Evolutionary conservation across 30 jellyfish, hydroid and myxozoan genomes (phyloP).

Genomic region (Catostylus mosaicus): DNA sequence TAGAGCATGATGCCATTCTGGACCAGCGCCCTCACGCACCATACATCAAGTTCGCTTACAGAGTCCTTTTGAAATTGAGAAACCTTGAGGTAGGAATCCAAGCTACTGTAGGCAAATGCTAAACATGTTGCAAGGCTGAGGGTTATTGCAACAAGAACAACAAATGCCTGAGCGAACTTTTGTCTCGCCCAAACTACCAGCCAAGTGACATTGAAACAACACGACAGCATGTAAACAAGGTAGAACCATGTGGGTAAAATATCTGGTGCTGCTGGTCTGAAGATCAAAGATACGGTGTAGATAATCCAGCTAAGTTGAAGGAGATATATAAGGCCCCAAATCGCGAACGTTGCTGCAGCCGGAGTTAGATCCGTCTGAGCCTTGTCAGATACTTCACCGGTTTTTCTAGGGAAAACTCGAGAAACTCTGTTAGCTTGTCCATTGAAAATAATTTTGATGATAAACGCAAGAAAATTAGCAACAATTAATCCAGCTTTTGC

Average conservation of each 20-base stretch:
- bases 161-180: conserved; percentile 21
- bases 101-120: conserved; percentile 61
- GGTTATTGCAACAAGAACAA: conserved; percentile 31
- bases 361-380: conserved; percentile 74
- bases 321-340: conserved; percentile 79
- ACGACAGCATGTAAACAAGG: conserved; percentile 30
- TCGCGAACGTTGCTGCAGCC: conserved; percentile 73
- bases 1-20: conserved; percentile 51
- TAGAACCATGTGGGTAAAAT: conserved; percentile 65
- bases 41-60: conserved; percentile 21
- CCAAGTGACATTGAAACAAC: conserved; percentile 62
- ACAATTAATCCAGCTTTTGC: conserved; percentile 6
- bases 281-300: conserved; percentile 49
- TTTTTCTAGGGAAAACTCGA: conserved; percentile 55
- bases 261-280: conserved; percentile 56
- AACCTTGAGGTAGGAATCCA: conserved; percentile 26
- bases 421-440: conserved; percentile 45
- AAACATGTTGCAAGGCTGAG: conserved; percentile 42
- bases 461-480: conserved; percentile 29
- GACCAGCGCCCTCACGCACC: conserved; percentile 38
- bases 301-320: conserved; percentile 68
- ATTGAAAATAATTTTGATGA: conserved; percentile 29
- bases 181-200: conserved; percentile 77
- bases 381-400: conserved; percentile 63
- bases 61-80: conserved; percentile 17